Base-by-base conservation (phyloP, 2,797 vertebrate species). In the Coregonus sp. region DNA sequence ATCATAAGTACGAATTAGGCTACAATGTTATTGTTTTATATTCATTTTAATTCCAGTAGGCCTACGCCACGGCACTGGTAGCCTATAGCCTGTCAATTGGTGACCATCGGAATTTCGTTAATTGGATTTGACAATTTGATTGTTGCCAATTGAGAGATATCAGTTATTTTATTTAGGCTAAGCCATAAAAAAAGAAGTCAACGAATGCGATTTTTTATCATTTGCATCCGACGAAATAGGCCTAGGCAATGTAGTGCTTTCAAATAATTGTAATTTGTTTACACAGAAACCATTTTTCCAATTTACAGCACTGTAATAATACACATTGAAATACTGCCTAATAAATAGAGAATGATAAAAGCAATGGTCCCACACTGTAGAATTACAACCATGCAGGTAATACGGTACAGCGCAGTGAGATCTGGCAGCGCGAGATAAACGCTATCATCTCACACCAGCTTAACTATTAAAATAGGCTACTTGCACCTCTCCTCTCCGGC, bases 351-450 rank as follows among this genome's bases (percentile, higher is more conserved):
- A 16, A 31, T 54, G 12, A 4, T 54, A 31, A 4, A 11, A 11
- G 59, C 59, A 25, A 4, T 63, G 20, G 59, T 11, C 20, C 59
- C 7, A 20, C n/a, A 7, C 56, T 4, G 14, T 40, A 37, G 72
- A 59, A 73, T 59, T 73, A 73, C 54, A 37, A 31, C 33, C 33
- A 20, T 5, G 56, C 56, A 40, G n/a, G 31, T 33, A 59, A 70
- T 20, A 50, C 37, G 3, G 37, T 25, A 9, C 29, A 16, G 51
- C 29, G 31, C 51, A 15, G 68, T 61, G 81, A 82, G 76, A 86
- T 87, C 89, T 84, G 86, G 86, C 70, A 0, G 67, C 31, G 31
- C 9, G 82, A 92, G 92, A 93, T 94, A 93, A 92, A 85, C 86
- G 9, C 91, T 91, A 92, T 94, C 92, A 85, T 86, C 77, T 85